These are phyloP conservation scores for Esox niger DNA, from an alignment of 2,113 vertebrate species.

Conservation along the genomic window DNA sequence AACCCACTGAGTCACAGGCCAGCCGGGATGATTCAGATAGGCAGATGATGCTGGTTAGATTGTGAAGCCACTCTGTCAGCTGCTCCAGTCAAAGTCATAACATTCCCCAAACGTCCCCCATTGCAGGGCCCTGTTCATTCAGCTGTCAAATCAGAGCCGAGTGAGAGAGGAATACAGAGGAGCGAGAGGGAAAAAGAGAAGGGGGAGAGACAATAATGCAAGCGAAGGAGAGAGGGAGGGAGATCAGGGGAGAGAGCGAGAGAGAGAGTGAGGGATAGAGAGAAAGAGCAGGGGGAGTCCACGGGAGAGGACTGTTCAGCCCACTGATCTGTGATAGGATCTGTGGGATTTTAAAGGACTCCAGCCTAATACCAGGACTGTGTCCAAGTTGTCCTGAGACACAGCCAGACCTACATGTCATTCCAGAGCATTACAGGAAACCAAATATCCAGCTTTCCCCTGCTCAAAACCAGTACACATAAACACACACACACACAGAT, in stretches of 20 bases:
- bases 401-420: background rate
- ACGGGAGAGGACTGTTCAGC: background rate
- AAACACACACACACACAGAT: background rate
- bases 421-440: slow-evolving; percentile 7
- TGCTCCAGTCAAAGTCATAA: slow-evolving; percentile 36
- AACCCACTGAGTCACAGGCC: background rate
- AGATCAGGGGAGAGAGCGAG: background rate
- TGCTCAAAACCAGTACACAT: background rate
- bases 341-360: background rate
- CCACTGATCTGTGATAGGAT: background rate
- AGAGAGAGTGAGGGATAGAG: background rate
- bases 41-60: slow-evolving; percentile 29
- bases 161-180: no score
- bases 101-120: slow-evolving; percentile 29
- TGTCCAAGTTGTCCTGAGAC: background rate
- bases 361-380: background rate
- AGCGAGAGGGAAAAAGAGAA: no score
- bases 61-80: slow-evolving; percentile 39
- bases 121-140: background rate
- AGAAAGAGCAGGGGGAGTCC: no score
- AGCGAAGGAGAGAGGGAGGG: no score
- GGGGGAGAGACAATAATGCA: no score
- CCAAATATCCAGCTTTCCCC: background rate
- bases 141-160: slow-evolving; percentile 6
- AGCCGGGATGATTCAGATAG: background rate